Conservation (phyloP, 2,888 invertebrate species). For the Trissonchulus latispiculum region DNA sequence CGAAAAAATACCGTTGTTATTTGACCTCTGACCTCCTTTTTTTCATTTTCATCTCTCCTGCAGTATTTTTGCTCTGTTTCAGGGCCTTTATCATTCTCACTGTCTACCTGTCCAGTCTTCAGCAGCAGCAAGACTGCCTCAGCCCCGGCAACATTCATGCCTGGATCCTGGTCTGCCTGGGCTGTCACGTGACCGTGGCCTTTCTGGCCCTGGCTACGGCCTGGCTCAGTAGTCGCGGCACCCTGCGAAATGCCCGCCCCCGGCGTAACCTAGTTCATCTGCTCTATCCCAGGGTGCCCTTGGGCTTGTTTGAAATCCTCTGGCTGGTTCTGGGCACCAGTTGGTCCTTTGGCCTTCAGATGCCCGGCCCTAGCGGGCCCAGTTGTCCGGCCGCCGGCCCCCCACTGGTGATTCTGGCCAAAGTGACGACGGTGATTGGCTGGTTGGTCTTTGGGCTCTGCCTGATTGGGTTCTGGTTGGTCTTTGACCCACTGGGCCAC, state of each 20-base stretch:
- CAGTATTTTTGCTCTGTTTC: no score
- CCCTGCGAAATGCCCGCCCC: constrained; percentile 63
- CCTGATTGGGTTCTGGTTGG: constrained; percentile 62
- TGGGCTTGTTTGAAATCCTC: constrained; percentile 65
- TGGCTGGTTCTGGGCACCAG: constrained; percentile 70
- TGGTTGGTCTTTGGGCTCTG: constrained; percentile 70
- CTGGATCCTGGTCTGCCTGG: constrained; percentile 49
- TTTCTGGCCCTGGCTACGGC: constrained; percentile 41
- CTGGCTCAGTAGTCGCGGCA: constrained; percentile 57
- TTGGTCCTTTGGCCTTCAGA: no score
- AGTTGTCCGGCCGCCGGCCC: not conserved
- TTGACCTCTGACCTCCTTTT: no score
- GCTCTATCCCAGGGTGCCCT: constrained; percentile 60
- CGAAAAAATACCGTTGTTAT: no score
- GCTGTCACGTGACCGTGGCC: constrained; percentile 35
- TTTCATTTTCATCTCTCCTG: no score
- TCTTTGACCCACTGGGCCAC: constrained; percentile 75
- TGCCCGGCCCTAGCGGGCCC: not conserved
- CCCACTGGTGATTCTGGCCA: not conserved
- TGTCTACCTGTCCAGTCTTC: no score
- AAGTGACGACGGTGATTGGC: constrained; percentile 66
- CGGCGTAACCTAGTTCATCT: constrained; percentile 62
- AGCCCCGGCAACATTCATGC: constrained; percentile 60
- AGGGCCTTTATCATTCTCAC: no score
- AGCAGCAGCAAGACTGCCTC: no score